Base-by-base conservation (phyloP, 2,888 invertebrate species). In the Sylvicola fuscatus region DNA sequence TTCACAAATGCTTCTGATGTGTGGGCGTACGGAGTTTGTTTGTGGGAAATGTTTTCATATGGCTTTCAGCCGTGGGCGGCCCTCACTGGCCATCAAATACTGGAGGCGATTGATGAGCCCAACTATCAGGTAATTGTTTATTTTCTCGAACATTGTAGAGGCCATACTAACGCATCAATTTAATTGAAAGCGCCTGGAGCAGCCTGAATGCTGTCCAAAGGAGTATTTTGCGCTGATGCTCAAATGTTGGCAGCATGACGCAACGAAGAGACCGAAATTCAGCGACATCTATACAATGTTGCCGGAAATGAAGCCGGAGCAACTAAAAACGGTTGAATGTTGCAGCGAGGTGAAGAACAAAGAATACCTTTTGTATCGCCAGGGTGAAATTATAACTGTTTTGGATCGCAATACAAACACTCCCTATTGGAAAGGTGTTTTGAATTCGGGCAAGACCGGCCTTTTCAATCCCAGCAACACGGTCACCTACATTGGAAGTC, bases 1-100 rank as follows among this genome's bases (percentile, higher is more conserved):
- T 98, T 98, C 56, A 98, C 97, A 2, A 86, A 90, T 6, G 79
- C 93, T 5, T 90, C 90, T 38, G 98, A 98, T 53, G 90, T 95
- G 0, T 98, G 97, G 97, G 90, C 97, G 0, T 98, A 80, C 54
- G 97, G 87, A 3, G 89, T 95, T 0, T 90, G 93, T n/a, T 63
- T 98, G 1, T 98, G 97, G 97, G 98, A 98, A 59, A 89, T 97
- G 87, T 98, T 97, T 56, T 89, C 90, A 1, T 97, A 95, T 51
- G 97, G 97, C 2, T 89, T 90, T 53, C 93, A 95, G 56, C 98
- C 98, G 0, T 98, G 97, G 97, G 84, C 86, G 0, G 92, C 89
- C 0, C 66, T 89, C 35, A 90, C 87, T 0, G 89, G 89, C 0
- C 80, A 87, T 44, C 89, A 93, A 59, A 97, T 97, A 44, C 60